Evolutionary conservation across 2,888 invertebrate genomes (phyloP), one percentile per base, ranked within the genome.

Genomic region (Linnaemya vulpina): DNA sequence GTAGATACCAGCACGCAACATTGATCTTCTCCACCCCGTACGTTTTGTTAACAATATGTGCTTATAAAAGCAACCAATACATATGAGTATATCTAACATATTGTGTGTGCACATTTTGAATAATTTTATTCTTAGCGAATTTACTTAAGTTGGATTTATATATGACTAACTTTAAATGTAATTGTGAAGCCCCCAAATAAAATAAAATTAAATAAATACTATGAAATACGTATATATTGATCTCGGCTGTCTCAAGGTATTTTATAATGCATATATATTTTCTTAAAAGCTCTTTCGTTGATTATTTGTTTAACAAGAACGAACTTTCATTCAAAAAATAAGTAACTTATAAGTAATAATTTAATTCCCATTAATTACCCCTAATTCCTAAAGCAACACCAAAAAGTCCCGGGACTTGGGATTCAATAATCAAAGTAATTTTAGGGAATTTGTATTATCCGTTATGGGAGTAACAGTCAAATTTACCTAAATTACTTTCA

Each of bases 201-300:
- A 80, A 73, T 73, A 73, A 73, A 80, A 67, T 58, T 58, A 38
- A 4, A 15, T 58, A 38, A 4, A 15, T 30, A 49, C 40, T 71
- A 55, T 63, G 8, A 40, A 17, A 65, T 73, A 40, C 43, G 46
- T 46, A 40, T 43, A 55, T 46, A 11, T 35, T 22, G 10, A 20
- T 25, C 7, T 68, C 60, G 51, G 25, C 68, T 40, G 49, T 60
- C 40, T 11, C 35, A 58, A 67, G 60, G 15, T 60, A n/a, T 55
- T 15, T 30, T 35, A n/a, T 17, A 30, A 30, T 30, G n/a, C 5
- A 30, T 5, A 30, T 30, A 15, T 46, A 3, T n/a, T 46, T 46
- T 15, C 15, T 38, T 38, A 10, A 38, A 38, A 38, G 8, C 9
- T 38, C 38, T 10, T 10, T 38, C 9, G 9, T 38, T 10, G 9